These are phyloP conservation scores for Romanogobio albipinnatus DNA, from an alignment of 2,113 vertebrate genomes.

Conservation along the genomic window DNA sequence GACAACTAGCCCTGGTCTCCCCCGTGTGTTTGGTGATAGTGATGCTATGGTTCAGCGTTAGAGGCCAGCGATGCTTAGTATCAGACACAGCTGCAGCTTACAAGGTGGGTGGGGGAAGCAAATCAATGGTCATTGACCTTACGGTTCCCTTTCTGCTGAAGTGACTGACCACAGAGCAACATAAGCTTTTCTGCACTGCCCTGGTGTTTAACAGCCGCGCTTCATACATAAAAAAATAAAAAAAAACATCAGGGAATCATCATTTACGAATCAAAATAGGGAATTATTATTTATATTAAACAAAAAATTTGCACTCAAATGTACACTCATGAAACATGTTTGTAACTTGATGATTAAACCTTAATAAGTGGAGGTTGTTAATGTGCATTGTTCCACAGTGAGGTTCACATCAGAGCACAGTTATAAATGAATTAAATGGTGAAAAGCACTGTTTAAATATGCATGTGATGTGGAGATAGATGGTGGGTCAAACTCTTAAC, in stretches of 20 bases:
- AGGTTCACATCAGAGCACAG: slow-evolving; percentile 55
- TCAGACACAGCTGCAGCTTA: slow-evolving; percentile 44
- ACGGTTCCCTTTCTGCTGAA: slow-evolving; percentile 63
- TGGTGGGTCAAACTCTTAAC: slow-evolving; percentile 59
- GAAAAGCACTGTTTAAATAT: slow-evolving; percentile 73
- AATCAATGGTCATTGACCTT: slow-evolving; percentile 78
- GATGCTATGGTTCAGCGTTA: slow-evolving; percentile 16
- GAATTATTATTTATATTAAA: slow-evolving; percentile 34
- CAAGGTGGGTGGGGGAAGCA: slow-evolving; percentile 61
- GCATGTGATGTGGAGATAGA: slow-evolving; percentile 61
- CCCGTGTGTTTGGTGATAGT: slow-evolving; percentile 8
- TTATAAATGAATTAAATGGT: slow-evolving; percentile 56
- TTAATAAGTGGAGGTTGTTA: slow-evolving; percentile 65
- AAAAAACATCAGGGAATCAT: background rate
- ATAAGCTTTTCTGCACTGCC: slow-evolving; percentile 49
- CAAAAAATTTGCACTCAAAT: slow-evolving; percentile 55
- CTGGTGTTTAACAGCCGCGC: slow-evolving; percentile 29
- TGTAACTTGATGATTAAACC: slow-evolving; percentile 66
- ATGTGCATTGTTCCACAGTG: slow-evolving; percentile 71
- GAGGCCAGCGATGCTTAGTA: slow-evolving; percentile 26
- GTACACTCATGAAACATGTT: slow-evolving; percentile 60
- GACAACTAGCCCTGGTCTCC: background rate
- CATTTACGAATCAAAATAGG: background rate
- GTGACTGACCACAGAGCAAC: slow-evolving; percentile 68
- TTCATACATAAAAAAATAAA: too few species aligned